Base-by-base conservation (phyloP, 2,797 vertebrate species). In the Coccyzus lansbergi region DNA sequence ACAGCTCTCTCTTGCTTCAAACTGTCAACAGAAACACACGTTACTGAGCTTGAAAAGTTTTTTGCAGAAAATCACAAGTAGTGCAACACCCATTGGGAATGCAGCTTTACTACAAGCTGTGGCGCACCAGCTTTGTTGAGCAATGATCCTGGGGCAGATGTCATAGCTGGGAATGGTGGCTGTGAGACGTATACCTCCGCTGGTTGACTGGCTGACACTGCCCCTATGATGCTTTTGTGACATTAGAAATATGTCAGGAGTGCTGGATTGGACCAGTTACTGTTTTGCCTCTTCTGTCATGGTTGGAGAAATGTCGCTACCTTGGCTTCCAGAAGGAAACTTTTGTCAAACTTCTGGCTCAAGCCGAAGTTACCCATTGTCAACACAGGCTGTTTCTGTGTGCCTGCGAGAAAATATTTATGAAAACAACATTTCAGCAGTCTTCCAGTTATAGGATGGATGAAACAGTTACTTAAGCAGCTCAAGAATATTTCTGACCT, bases 281-380 rank as follows among this genome's bases (percentile, higher is more conserved):
- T 53, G 33, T 77, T 93, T 83, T 86, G 18, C 44, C 36, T 31
- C 69, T 81, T 87, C 59, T 68, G 38, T 42, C 55, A 77, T 49
- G 68, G 42, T 33, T 53, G 59, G 71, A 90, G 86, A 89, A 63
- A 22, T 36, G 46, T 77, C 92, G 75, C 62, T 81, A 48, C 62
- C 19, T 56, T 74, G 67, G 42, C 44, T 55, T 84, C 70, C 22
- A 70, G 75, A 77, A 91, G 60, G 92, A 90, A 59, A 72, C 28
- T 90, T 72, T 93, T 72, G 67, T 70, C 69, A 88, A 92, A 76
- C 82, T 93, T 86, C 29, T 65, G n/a, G 8, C 78, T 52, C 56
- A 51, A 68, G 83, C 56, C 92, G 90, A 84, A 68, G 25, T 88
- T 84, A 74, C 70, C 74, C 22, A 24, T 78, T 93, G 49, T 53